phyloP scores from a whole-genome alignment of 2,797 vertebrate species.

The Acomys russatus region DNA sequence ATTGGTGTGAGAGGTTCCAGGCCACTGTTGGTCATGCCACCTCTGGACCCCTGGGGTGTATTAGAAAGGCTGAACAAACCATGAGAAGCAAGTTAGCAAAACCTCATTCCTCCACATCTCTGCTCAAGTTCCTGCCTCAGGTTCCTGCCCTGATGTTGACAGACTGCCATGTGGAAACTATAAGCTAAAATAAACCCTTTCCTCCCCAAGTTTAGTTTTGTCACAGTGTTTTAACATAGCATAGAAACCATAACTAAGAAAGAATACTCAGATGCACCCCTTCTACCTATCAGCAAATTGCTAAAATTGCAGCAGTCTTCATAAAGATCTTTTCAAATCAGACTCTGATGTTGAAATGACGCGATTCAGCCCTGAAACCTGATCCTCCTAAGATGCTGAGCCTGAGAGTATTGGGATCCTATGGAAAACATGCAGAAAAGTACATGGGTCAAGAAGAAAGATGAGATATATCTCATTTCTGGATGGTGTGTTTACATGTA shows the following conservation, averaged over 20 bases:
- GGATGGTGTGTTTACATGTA: not conserved
- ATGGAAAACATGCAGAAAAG: not conserved
- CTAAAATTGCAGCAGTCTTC: not conserved
- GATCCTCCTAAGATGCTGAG: not conserved
- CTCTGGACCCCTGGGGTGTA: not conserved
- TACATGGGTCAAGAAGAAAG: not conserved
- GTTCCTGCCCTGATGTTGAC: not conserved
- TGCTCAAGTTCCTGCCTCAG: not conserved
- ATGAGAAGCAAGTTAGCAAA: not conserved
- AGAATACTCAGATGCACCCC: not conserved
- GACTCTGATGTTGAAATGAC: not conserved
- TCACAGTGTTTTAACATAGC: not conserved
- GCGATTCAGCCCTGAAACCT: not conserved
- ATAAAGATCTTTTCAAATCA: not conserved
- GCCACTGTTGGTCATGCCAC: not conserved
- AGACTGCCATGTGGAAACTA: not conserved
- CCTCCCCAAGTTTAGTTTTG: not conserved
- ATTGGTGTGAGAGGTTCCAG: not conserved
- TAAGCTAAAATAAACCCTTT: not conserved
- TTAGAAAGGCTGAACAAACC: not conserved
- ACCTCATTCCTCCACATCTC: not conserved
- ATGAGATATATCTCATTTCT: not conserved
- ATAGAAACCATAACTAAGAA: not conserved
- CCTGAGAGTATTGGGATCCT: rapidly evolving
- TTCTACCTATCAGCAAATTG: not conserved